phyloP scores from a whole-genome alignment of 2,797 vertebrate genomes.

The Antrozous pallidus region DNA sequence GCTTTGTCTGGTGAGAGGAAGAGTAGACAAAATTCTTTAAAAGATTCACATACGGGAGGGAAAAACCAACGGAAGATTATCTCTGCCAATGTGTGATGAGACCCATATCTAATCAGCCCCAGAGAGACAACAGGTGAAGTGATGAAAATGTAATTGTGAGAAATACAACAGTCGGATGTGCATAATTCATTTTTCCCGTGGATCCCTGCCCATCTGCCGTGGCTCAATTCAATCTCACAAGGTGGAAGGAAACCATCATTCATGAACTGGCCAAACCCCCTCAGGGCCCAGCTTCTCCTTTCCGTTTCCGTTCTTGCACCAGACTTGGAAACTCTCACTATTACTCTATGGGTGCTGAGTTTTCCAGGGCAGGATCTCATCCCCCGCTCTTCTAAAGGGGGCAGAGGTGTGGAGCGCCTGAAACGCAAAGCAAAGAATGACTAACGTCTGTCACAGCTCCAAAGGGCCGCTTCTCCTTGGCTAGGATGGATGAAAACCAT shows the following conservation, averaged over 20 bases:
- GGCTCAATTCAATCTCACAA: slow-evolving; percentile 50
- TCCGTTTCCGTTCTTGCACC: slow-evolving; percentile 63
- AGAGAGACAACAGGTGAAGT: slow-evolving; percentile 68
- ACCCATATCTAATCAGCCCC: slow-evolving; percentile 74
- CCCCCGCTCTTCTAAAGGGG: slow-evolving; percentile 36
- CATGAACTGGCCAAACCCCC: slow-evolving; percentile 55
- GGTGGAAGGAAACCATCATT: slow-evolving; percentile 57
- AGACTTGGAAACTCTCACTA: slow-evolving; percentile 59
- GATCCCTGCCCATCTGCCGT: slow-evolving; percentile 60
- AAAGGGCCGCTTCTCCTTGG: not conserved
- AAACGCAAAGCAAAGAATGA: slow-evolving; percentile 44
- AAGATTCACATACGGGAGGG: slow-evolving; percentile 51
- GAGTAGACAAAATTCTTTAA: slow-evolving; percentile 44
- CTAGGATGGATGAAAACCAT: slow-evolving; percentile 11
- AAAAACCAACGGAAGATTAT: slow-evolving; percentile 72
- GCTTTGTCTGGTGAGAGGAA: slow-evolving; percentile 11
- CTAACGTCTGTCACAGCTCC: slow-evolving; percentile 32
- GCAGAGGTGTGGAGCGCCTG: not conserved
- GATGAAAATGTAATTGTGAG: slow-evolving; percentile 76
- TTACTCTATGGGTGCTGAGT: slow-evolving; percentile 36
- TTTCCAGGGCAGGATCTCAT: slow-evolving; percentile 42
- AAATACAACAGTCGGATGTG: slow-evolving; percentile 46
- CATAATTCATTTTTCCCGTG: slow-evolving; percentile 55
- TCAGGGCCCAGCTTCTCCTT: slow-evolving; percentile 33
- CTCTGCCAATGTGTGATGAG: slow-evolving; percentile 68